phyloP scores from a whole-genome alignment of 2,113 vertebrate species.

The Boulengeromyrus knoepffleri region DNA sequence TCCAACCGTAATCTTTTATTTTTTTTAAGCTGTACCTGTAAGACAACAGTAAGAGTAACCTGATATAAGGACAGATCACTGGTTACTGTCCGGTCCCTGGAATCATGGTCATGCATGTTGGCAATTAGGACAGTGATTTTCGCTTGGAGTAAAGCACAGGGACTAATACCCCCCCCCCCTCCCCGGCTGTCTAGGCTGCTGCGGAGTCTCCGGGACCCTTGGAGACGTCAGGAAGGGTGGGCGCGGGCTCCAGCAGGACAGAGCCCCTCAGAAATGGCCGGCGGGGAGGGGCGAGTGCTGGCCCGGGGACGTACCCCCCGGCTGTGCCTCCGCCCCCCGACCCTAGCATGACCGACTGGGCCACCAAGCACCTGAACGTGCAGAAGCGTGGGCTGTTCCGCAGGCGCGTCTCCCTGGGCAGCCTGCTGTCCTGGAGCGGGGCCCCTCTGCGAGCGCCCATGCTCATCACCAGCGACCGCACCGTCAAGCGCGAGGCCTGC shows the following conservation, averaged over 20 bases:
- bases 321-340: conserved; percentile 56
- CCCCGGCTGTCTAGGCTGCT: conserved; percentile 45
- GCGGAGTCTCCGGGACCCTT: conserved; percentile 60
- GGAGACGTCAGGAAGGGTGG: conserved; percentile 56
- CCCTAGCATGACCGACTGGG: conserved; percentile 81
- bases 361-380: conserved; percentile 85
- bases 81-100: neutral
- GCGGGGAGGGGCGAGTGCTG: conserved; percentile 37
- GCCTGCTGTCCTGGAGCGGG: conserved; percentile 84
- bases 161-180: neutral
- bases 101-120: neutral
- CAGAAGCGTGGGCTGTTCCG: conserved; percentile 85
- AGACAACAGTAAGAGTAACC: neutral
- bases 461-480: conserved; percentile 78
- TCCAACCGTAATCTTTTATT: neutral
- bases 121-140: neutral
- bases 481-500: conserved; percentile 78
- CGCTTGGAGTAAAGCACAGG: neutral
- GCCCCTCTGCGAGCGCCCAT: conserved; percentile 85
- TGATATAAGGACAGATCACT: neutral
- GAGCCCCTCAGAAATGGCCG: conserved; percentile 45
- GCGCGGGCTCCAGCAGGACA: conserved; percentile 42
- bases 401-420: conserved; percentile 77
- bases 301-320: conserved; percentile 53
- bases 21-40: too few species aligned